Conservation (phyloP, 2,113 vertebrate species). For the Oxyruncus cristatus region DNA sequence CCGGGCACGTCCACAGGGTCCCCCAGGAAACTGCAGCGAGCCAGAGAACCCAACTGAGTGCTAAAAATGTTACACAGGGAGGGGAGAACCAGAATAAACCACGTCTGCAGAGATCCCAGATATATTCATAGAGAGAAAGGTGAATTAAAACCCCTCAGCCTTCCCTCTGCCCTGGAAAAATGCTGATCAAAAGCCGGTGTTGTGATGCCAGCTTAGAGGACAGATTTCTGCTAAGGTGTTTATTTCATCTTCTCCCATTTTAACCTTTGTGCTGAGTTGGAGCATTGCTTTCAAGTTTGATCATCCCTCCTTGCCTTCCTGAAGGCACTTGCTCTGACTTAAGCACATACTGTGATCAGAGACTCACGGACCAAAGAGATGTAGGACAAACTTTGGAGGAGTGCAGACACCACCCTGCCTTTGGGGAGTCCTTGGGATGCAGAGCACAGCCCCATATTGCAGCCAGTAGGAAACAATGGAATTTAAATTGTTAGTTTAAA, state of each 20-base stretch:
- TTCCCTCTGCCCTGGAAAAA: background rate
- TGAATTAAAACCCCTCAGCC: background rate
- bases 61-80: background rate
- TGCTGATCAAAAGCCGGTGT: background rate
- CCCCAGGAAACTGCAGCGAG: background rate
- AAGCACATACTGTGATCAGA: background rate
- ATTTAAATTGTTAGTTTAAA: background rate
- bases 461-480: background rate
- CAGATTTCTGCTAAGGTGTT: background rate
- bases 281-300: background rate
- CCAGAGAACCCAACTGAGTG: background rate
- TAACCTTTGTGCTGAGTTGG: background rate
- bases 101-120: background rate
- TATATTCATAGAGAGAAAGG: background rate
- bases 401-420: accelerated
- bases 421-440: background rate
- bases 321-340: background rate
- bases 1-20: accelerated
- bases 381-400: background rate
- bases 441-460: background rate
- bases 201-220: background rate
- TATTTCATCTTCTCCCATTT: background rate
- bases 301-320: background rate
- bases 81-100: background rate
- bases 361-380: background rate